Percentiles rank a stretch among this genome's conserved stretches.
Evolutionary conservation across 2,888 invertebrate genomes (phyloP).

Genomic region (Rhorus exstirpatorius): DNA sequence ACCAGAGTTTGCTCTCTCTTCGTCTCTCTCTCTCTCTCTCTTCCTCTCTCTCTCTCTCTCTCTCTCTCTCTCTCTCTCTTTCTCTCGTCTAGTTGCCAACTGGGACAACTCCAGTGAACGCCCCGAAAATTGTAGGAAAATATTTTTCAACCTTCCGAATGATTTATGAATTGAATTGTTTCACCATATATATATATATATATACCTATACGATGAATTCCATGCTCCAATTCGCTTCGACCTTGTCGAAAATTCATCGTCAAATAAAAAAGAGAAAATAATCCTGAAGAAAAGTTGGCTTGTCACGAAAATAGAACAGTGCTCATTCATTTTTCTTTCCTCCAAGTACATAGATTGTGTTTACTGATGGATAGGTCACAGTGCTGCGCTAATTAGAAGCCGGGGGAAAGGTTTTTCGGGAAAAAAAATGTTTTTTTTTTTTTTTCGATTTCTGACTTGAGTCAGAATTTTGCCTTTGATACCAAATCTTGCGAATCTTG

Average conservation of each 20-base stretch:
- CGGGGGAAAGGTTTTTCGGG: too few relatives aligned
- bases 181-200: too few relatives aligned
- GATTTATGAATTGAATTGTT: slow-evolving; percentile 9
- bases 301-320: too few relatives aligned
- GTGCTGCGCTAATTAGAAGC: too few relatives aligned
- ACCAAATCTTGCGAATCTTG: too few relatives aligned
- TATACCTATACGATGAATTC: neutral
- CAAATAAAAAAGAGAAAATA: neutral
- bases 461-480: too few relatives aligned
- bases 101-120: slow-evolving; percentile 54
- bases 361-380: too few relatives aligned
- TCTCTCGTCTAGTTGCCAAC: slow-evolving; percentile 69
- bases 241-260: neutral
- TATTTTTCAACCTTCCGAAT: slow-evolving; percentile 18
- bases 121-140: slow-evolving; percentile 40
- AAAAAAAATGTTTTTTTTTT: too few relatives aligned
- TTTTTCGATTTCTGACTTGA: too few relatives aligned
- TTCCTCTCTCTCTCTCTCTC: neutral
- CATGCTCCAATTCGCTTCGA: neutral
- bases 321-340: too few relatives aligned
- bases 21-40: neutral
- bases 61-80: slow-evolving; percentile 9
- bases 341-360: too few relatives aligned
- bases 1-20: neutral
- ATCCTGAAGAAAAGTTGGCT: neutral